Evolutionary conservation across 1,140 invertebrate genomes (phyloP).

Genomic region (Copidosoma floridanum): DNA sequence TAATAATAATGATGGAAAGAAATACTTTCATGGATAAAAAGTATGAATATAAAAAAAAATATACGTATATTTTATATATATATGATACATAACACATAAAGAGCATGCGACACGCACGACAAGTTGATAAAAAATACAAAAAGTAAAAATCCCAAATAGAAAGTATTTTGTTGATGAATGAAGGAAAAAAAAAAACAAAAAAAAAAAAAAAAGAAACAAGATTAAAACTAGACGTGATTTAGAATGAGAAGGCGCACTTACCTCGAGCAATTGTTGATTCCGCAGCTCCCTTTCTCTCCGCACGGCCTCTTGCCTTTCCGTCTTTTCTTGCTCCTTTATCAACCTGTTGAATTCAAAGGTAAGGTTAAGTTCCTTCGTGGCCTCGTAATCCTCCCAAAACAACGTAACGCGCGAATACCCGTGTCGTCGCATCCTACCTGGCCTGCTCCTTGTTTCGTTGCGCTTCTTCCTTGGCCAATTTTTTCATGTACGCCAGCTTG

Average conservation of each 20-base stretch:
- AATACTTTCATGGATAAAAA: slow-evolving; percentile 27
- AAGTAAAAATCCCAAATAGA: slow-evolving; percentile 51
- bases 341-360: slow-evolving; percentile 55
- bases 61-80: slow-evolving; percentile 45
- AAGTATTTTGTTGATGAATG: slow-evolving; percentile 49
- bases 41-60: slow-evolving; percentile 35
- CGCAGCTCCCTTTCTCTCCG: slow-evolving; percentile 72
- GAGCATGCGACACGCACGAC: slow-evolving; percentile 57
- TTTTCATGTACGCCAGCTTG: slow-evolving; percentile 62
- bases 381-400: too few relatives aligned
- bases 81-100: slow-evolving; percentile 53
- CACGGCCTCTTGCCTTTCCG: slow-evolving; percentile 74
- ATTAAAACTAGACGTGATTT: slow-evolving; percentile 29
- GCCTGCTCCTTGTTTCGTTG: slow-evolving; percentile 62
- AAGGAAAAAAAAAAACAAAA: slow-evolving; percentile 54
- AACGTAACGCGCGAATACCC: too few relatives aligned
- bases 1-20: slow-evolving; percentile 30
- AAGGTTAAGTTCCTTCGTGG: too few relatives aligned
- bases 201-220: slow-evolving; percentile 43
- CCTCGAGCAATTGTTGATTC: slow-evolving; percentile 70
- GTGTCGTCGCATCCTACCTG: too few relatives aligned
- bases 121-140: slow-evolving; percentile 53
- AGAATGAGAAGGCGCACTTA: slow-evolving; percentile 43
- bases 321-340: slow-evolving; percentile 74
- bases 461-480: slow-evolving; percentile 59